phyloP scores from a whole-genome alignment of 2,888 invertebrate species.

The Halictus quadricinctus region DNA sequence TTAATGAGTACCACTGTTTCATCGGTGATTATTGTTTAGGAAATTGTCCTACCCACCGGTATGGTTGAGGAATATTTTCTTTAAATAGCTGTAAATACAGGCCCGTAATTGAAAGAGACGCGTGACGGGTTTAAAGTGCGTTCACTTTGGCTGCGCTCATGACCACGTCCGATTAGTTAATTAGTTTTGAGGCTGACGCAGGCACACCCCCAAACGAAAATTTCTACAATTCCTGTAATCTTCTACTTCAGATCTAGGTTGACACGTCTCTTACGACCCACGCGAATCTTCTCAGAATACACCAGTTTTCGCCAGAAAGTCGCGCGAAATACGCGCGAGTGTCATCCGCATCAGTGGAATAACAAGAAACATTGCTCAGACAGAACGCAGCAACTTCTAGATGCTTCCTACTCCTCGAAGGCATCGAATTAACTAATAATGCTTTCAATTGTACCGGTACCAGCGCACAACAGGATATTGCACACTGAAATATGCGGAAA shows the following conservation, averaged over 20 bases:
- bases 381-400: background rate
- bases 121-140: slow-evolving; percentile 23
- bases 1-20: background rate
- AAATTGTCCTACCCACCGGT: background rate
- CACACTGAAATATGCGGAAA: background rate
- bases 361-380: slow-evolving; percentile 10
- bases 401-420: too few species aligned
- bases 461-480: background rate
- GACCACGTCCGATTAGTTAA: slow-evolving; percentile 50
- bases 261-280: slow-evolving; percentile 70
- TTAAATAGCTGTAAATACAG: background rate
- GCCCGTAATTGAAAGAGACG: background rate
- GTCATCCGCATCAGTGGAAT: slow-evolving; percentile 21
- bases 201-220: slow-evolving; percentile 67
- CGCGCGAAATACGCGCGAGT: slow-evolving; percentile 28
- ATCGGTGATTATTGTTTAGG: background rate
- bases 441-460: slow-evolving; percentile 1
- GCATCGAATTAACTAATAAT: background rate
- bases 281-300: slow-evolving; percentile 57
- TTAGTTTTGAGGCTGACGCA: slow-evolving; percentile 64
- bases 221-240: slow-evolving; percentile 75
- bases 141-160: slow-evolving; percentile 33
- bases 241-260: slow-evolving; percentile 76
- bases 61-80: background rate
- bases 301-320: slow-evolving; percentile 46